phyloP scores from a whole-genome alignment of 2,888 invertebrate genomes.

The Scaptomyza tumidula region DNA sequence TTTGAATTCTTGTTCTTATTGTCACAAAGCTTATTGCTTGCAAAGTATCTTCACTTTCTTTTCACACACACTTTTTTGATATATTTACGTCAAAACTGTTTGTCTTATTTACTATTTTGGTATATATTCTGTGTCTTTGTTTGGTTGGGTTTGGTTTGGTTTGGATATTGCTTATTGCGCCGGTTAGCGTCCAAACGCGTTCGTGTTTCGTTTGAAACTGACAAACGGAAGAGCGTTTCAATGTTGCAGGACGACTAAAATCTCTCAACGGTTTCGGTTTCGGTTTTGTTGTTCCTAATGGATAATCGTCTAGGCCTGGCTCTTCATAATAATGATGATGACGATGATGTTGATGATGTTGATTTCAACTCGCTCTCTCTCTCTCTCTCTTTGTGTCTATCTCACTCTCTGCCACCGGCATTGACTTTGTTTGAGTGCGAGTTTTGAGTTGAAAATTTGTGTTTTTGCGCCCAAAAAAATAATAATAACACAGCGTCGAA shows the following conservation, averaged over 20 bases:
- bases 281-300: slow-evolving; percentile 35
- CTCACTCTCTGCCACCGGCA: slow-evolving; percentile 37
- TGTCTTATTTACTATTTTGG: slow-evolving; percentile 17
- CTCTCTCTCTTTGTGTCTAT: slow-evolving; percentile 16
- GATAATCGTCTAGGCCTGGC: slow-evolving; percentile 68
- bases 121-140: neutral
- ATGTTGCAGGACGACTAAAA: slow-evolving; percentile 67
- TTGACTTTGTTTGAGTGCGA: slow-evolving; percentile 57
- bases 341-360: slow-evolving; percentile 23
- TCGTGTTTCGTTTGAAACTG: slow-evolving; percentile 84
- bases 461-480: slow-evolving; percentile 65
- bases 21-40: slow-evolving; percentile 6
- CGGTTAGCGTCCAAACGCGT: slow-evolving; percentile 80
- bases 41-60: slow-evolving; percentile 3
- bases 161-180: slow-evolving; percentile 39
- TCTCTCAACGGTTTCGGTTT: slow-evolving; percentile 11
- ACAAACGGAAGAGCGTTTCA: slow-evolving; percentile 59
- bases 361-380: slow-evolving; percentile 31
- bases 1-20: neutral
- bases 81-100: slow-evolving; percentile 8
- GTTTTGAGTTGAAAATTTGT: slow-evolving; percentile 60
- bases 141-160: slow-evolving; percentile 1
- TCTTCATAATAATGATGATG: slow-evolving; percentile 28
- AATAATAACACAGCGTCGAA: neutral
- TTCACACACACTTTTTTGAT: neutral